These are phyloP conservation scores for Hartigia nigra DNA, from an alignment of 2,888 invertebrate genomes.

Conservation along the genomic window DNA sequence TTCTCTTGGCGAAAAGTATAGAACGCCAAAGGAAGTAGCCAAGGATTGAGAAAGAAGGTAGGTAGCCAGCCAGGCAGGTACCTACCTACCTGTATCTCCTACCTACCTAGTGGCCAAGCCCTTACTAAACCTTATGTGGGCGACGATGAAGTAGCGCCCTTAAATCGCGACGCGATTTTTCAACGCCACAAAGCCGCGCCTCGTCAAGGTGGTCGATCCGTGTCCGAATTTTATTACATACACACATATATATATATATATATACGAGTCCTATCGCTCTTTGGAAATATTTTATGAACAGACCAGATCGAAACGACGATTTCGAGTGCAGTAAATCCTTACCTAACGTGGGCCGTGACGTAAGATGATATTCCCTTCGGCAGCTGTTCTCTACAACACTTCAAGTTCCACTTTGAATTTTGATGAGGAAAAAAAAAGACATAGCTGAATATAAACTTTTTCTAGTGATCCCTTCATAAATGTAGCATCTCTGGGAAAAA, in stretches of 20 bases:
- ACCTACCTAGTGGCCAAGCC: conserved; percentile 2
- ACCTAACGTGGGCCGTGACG: conserved; percentile 24
- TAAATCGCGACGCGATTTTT: neutral
- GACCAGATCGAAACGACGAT: conserved; percentile 14
- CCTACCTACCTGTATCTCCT: neutral
- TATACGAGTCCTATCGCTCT: neutral
- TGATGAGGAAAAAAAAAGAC: neutral
- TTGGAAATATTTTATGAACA: conserved; percentile 1
- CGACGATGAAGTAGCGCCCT: neutral
- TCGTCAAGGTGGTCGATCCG: neutral
- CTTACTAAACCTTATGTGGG: neutral
- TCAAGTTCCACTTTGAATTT: neutral
- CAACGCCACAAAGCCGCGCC: neutral
- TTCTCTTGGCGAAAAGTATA: neutral
- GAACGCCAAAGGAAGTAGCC: neutral
- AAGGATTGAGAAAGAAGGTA: conserved; percentile 1
- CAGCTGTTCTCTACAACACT: neutral
- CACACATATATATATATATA: neutral
- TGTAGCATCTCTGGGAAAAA: neutral
- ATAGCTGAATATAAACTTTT: neutral
- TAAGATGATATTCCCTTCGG: conserved; percentile 37
- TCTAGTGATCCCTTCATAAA: neutral
- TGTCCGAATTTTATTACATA: conserved; percentile 10
- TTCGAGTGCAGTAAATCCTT: conserved; percentile 30
- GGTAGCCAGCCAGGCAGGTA: neutral